Percentiles rank a stretch among this genome's conserved stretches.
Evolutionary conservation across 2,113 vertebrate genomes (phyloP).

Genomic region (Machaerirhynchus nigripectus): DNA sequence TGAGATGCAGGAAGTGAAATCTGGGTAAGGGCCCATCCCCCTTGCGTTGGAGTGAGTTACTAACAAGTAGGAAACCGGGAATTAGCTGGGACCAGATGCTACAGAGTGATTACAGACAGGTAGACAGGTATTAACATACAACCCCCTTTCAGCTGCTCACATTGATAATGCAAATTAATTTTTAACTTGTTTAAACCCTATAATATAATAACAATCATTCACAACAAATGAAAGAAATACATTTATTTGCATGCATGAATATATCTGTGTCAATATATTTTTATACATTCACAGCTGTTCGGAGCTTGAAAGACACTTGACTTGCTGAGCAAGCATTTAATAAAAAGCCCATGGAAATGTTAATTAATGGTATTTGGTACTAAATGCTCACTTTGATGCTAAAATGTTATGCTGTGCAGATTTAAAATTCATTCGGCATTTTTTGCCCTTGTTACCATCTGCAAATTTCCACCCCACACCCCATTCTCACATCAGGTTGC

Average conservation of each 20-base stretch:
- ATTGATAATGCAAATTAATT: slow-evolving; percentile 12
- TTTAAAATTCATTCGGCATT: slow-evolving; percentile 55
- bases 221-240: slow-evolving; percentile 25
- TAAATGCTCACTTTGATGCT: slow-evolving; percentile 68
- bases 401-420: slow-evolving; percentile 54
- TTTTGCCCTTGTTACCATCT: slow-evolving; percentile 65
- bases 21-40: not conserved
- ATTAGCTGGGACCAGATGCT: not conserved
- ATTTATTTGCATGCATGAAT: slow-evolving; percentile 65
- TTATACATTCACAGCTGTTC: slow-evolving; percentile 66
- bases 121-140: slow-evolving; percentile 16
- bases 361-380: slow-evolving; percentile 68
- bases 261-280: slow-evolving; percentile 63
- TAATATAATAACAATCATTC: slow-evolving; percentile 8
- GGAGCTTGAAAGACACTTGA: slow-evolving; percentile 59
- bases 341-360: slow-evolving; percentile 67
- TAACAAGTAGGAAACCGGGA: not conserved
- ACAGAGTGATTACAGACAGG: not conserved
- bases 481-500: slow-evolving; percentile 64
- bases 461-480: slow-evolving; percentile 48
- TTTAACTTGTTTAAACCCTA: not conserved
- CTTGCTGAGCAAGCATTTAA: slow-evolving; percentile 67
- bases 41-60: not conserved
- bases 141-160: not conserved
- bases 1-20: not conserved